phyloP scores from a whole-genome alignment of 2,888 invertebrate genomes.

The Suillia variegata region DNA sequence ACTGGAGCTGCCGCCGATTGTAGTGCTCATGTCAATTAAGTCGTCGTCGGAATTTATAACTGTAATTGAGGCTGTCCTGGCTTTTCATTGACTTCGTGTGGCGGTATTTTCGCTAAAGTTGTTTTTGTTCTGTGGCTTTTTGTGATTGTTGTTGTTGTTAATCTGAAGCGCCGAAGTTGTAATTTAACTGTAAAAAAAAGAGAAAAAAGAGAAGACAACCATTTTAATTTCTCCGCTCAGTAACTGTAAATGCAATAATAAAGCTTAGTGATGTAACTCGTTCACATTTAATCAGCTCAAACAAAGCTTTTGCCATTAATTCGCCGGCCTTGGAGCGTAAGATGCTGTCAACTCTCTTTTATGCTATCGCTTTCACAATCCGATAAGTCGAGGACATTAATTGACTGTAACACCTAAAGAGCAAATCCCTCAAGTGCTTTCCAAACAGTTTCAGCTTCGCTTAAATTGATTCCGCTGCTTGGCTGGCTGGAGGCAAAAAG shows the following conservation, averaged over 20 bases:
- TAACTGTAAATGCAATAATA: neutral
- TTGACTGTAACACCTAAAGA: neutral
- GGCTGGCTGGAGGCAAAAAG: no score
- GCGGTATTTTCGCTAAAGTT: neutral
- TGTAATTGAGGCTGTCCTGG: slow-evolving; percentile 26
- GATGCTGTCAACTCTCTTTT: no score
- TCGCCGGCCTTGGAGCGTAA: no score
- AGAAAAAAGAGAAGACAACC: neutral
- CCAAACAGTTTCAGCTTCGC: no score
- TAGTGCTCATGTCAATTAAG: slow-evolving; percentile 4
- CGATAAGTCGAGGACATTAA: neutral
- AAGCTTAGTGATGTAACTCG: no score
- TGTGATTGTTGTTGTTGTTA: neutral
- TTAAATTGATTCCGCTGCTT: no score
- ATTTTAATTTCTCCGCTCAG: neutral
- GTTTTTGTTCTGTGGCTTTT: neutral
- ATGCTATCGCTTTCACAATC: no score
- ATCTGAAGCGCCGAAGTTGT: neutral
- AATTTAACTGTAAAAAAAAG: neutral
- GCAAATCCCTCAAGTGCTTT: neutral
- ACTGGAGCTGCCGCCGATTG: neutral
- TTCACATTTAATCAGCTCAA: neutral
- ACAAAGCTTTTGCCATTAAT: neutral
- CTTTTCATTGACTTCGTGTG: slow-evolving; percentile 24
- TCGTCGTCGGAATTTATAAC: slow-evolving; percentile 30